These are phyloP conservation scores for Aurelia sp. DNA, from an alignment of 30 jellyfish, hydroid and myxozoan species.

Conservation along the genomic window DNA sequence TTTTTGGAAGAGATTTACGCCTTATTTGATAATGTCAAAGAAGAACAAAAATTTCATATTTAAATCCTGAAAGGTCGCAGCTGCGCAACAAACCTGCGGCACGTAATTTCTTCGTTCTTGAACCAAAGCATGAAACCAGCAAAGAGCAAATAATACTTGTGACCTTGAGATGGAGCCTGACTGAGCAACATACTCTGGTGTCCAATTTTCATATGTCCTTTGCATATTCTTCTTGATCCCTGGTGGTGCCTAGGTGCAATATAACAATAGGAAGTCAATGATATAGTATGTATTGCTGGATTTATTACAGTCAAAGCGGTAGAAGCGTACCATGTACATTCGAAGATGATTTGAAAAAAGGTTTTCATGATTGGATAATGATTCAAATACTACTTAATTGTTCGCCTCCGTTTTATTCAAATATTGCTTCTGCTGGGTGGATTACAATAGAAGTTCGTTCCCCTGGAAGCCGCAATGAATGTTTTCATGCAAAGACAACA, in stretches of 20 bases:
- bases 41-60: no score
- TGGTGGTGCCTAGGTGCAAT: slow-evolving; percentile 87
- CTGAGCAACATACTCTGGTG: slow-evolving; percentile 83
- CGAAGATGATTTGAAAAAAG: no score
- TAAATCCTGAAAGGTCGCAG: background rate
- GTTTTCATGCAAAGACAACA: no score
- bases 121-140: slow-evolving; percentile 96
- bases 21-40: background rate
- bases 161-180: slow-evolving; percentile 71
- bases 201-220: slow-evolving; percentile 93
- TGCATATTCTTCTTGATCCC: slow-evolving; percentile 96
- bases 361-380: no score
- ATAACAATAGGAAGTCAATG: background rate
- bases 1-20: no score
- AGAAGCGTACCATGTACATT: no score
- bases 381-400: no score
- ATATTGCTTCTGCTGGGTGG: no score
- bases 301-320: no score
- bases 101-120: slow-evolving; percentile 94
- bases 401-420: no score
- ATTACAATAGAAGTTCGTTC: no score
- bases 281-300: background rate
- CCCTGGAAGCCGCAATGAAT: no score
- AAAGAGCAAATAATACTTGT: slow-evolving; percentile 84
- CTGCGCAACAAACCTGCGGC: slow-evolving; percentile 77